Percentiles rank a stretch among this genome's conserved stretches.
phyloP scores from a whole-genome alignment of 2,113 vertebrate genomes.

The Noturus placidus region DNA sequence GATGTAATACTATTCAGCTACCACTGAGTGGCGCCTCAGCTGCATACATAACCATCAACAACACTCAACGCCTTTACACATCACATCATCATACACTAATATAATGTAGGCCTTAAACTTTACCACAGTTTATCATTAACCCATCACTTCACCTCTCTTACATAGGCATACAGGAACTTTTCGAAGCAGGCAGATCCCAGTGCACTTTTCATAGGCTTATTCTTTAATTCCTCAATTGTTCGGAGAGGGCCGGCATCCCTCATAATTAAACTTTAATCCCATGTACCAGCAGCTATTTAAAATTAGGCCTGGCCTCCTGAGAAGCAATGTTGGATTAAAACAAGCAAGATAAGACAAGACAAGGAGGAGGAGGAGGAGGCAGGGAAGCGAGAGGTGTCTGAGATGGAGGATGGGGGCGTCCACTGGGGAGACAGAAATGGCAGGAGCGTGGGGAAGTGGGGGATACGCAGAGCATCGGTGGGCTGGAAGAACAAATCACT shows the following conservation, averaged over 20 bases:
- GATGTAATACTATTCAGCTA: slow-evolving; percentile 12
- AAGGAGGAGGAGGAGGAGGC: slow-evolving; percentile 47
- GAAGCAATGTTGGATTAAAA: slow-evolving; percentile 54
- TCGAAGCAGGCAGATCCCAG: background rate
- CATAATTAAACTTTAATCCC: slow-evolving; percentile 65
- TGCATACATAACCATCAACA: slow-evolving; percentile 7
- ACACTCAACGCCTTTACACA: background rate
- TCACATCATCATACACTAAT: background rate
- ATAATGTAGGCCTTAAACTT: background rate
- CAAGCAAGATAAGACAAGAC: slow-evolving; percentile 50
- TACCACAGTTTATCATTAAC: background rate
- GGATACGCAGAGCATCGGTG: slow-evolving; percentile 58
- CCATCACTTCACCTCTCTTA: background rate
- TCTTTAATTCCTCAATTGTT: slow-evolving; percentile 19
- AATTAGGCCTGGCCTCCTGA: slow-evolving; percentile 58
- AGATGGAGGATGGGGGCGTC: slow-evolving; percentile 41
- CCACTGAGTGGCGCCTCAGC: slow-evolving; percentile 35
- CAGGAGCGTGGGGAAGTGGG: background rate
- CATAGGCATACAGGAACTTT: background rate
- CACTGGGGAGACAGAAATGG: slow-evolving; percentile 17
- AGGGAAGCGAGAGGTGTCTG: slow-evolving; percentile 49
- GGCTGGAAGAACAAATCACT: slow-evolving; percentile 63
- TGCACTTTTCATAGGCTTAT: background rate
- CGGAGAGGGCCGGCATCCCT: slow-evolving; percentile 30
- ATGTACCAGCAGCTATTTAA: slow-evolving; percentile 51